Conservation (phyloP, 2,888 invertebrate species). For the Eupithecia centaureata region DNA sequence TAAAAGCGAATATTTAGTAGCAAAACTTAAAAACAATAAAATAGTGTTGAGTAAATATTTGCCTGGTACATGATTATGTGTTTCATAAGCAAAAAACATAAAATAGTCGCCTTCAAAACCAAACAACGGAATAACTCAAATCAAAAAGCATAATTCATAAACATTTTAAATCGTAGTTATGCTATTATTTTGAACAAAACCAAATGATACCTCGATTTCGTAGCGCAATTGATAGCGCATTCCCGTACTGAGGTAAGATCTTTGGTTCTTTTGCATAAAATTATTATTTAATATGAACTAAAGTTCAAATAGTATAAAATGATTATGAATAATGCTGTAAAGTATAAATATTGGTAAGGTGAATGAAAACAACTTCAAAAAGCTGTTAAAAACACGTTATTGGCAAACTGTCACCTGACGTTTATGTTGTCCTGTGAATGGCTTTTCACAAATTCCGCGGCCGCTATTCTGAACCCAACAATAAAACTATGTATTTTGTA, state of each 20-base stretch:
- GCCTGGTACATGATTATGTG: background rate
- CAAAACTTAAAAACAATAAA: background rate
- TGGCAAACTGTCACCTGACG: conserved; percentile 47
- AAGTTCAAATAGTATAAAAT: too few species aligned
- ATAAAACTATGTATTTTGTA: conserved; percentile 31
- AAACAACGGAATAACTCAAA: background rate
- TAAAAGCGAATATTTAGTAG: background rate
- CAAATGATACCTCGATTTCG: too few species aligned
- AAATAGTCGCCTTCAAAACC: background rate
- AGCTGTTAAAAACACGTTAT: conserved; percentile 10
- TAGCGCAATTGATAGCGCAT: too few species aligned
- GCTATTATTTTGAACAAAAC: background rate
- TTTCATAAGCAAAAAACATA: background rate
- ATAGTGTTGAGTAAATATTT: background rate
- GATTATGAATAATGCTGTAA: background rate
- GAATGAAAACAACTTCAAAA: background rate
- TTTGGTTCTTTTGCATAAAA: too few species aligned
- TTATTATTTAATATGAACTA: too few species aligned
- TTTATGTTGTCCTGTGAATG: conserved; percentile 79
- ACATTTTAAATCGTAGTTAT: background rate
- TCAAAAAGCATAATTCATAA: background rate
- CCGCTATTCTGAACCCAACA: conserved; percentile 51
- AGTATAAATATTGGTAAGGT: background rate
- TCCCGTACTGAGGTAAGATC: too few species aligned
- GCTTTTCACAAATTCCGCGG: conserved; percentile 66